These are phyloP conservation scores for Tachypleus tridentatus DNA, from an alignment of 1,140 invertebrate genomes.

Conservation along the genomic window DNA sequence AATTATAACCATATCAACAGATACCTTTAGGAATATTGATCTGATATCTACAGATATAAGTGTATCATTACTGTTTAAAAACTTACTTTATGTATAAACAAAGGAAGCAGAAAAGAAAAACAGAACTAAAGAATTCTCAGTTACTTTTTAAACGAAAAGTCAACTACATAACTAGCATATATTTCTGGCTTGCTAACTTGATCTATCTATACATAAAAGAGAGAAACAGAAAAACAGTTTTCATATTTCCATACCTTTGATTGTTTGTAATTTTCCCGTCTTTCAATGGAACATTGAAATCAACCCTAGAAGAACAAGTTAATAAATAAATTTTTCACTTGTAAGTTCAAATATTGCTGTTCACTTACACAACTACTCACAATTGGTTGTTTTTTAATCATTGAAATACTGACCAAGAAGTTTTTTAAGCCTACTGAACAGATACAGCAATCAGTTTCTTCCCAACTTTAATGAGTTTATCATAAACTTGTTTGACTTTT, in stretches of 20 bases:
- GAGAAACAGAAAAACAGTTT: background rate
- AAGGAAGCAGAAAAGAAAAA: background rate
- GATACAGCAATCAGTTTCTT: background rate
- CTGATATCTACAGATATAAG: no score
- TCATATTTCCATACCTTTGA: conserved; percentile 42
- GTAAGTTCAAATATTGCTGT: no score
- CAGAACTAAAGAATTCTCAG: background rate
- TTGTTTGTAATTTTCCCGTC: conserved; percentile 95
- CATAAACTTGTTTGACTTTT: background rate
- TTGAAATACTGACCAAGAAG: background rate
- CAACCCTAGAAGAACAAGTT: conserved; percentile 50
- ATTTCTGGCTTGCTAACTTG: background rate
- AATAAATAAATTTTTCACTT: background rate
- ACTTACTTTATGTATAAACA: background rate
- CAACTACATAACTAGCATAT: background rate
- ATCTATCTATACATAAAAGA: background rate
- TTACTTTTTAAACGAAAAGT: background rate
- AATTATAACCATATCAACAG: no score
- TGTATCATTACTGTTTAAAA: background rate
- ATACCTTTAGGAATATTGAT: no score
- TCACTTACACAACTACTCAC: no score
- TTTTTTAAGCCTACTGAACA: background rate
- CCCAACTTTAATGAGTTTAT: background rate
- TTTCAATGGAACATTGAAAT: conserved; percentile 99
- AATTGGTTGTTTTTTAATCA: background rate